These are phyloP conservation scores for Pedionomus torquatus DNA, from an alignment of 2,113 vertebrate genomes.

Conservation along the genomic window DNA sequence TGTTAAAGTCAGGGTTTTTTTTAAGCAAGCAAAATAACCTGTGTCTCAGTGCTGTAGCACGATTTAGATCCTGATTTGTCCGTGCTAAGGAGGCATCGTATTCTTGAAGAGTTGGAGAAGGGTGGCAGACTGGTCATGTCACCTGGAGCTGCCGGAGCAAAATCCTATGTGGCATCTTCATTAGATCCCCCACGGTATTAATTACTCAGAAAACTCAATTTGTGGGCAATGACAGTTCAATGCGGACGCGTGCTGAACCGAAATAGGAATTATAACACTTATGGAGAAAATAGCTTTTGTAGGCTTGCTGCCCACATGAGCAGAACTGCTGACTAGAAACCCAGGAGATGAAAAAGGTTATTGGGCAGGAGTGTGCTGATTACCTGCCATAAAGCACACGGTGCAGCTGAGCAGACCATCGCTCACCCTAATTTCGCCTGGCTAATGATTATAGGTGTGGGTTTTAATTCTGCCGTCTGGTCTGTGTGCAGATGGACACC, in stretches of 20 bases:
- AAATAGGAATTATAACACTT: not conserved
- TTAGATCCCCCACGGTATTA: not conserved
- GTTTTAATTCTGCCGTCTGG: not conserved
- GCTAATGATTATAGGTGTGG: not conserved
- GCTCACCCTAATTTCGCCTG: not conserved
- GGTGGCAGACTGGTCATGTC: not conserved
- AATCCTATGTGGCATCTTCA: not conserved
- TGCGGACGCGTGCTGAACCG: not conserved
- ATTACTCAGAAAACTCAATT: not conserved
- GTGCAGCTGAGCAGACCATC: not conserved
- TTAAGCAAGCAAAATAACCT: not conserved
- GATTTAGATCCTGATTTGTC: not conserved
- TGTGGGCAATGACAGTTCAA: not conserved
- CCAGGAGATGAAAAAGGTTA: not conserved
- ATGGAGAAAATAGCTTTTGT: not conserved
- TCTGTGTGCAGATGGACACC: not conserved
- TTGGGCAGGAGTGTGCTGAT: not conserved
- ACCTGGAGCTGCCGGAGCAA: not conserved
- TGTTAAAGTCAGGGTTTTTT: not conserved
- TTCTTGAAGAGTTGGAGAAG: not conserved
- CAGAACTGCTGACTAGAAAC: not conserved
- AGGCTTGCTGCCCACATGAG: not conserved
- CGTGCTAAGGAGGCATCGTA: not conserved
- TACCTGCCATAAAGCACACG: not conserved
- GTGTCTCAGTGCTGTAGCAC: not conserved